Conservation (phyloP, 2,888 invertebrate species). For the Nemapogon koenigi region DNA sequence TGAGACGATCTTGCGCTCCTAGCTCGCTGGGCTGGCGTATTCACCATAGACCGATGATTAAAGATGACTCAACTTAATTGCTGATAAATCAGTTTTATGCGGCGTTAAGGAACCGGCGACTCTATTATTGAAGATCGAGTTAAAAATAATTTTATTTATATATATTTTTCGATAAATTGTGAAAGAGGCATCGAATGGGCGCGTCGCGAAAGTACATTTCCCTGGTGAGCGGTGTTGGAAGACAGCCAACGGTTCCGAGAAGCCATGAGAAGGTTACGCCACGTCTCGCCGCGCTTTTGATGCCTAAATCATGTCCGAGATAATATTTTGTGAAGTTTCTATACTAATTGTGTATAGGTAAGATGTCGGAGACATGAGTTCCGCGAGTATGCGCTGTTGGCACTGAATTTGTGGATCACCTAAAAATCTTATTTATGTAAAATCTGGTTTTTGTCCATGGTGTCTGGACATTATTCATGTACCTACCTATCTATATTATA, state of each 20-base stretch:
- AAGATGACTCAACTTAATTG: too few relatives aligned
- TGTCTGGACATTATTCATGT: too few relatives aligned
- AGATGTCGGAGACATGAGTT: too few relatives aligned
- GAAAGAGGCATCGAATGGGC: constrained; percentile 5
- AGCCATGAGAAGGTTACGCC: constrained; percentile 57
- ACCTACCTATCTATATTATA: too few relatives aligned
- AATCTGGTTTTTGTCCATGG: too few relatives aligned
- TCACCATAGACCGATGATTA: too few relatives aligned
- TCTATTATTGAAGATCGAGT: not conserved
- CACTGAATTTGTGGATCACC: too few relatives aligned
- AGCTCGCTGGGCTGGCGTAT: too few relatives aligned
- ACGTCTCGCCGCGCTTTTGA: constrained; percentile 58
- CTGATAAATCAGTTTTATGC: constrained; percentile 7
- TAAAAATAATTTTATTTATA: constrained; percentile 2
- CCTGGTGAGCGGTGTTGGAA: constrained; percentile 25
- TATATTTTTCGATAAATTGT: not conserved
- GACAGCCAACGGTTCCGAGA: constrained; percentile 55
- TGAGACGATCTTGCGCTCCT: not conserved
- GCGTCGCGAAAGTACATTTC: constrained; percentile 8
- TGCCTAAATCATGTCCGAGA: constrained; percentile 54
- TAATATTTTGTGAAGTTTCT: constrained; percentile 33
- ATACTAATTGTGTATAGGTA: too few relatives aligned
- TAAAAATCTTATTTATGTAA: too few relatives aligned
- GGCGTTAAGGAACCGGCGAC: not conserved
- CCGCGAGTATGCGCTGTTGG: too few relatives aligned